Percentiles rank a stretch among this genome's conserved stretches.
Evolutionary conservation across 2,113 vertebrate species (phyloP).

Genomic region (Pelodiscus sinensis): DNA sequence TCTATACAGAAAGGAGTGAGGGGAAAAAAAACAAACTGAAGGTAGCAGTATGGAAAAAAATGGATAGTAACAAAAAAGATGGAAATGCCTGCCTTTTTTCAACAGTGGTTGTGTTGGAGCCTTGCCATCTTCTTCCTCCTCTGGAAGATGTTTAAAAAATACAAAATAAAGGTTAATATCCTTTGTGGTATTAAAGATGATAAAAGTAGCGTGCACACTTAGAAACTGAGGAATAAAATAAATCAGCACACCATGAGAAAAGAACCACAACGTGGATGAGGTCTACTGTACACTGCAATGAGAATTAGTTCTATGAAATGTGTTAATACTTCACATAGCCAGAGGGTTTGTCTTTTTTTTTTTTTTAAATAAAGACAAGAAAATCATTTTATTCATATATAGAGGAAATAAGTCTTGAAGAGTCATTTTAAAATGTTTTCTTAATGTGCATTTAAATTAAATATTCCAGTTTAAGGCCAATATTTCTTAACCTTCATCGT

Average conservation of each 20-base stretch:
- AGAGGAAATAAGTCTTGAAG: background rate
- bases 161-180: slow-evolving; percentile 84
- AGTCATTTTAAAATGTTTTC: background rate
- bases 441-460: background rate
- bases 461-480: background rate
- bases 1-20: background rate
- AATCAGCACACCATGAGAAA: slow-evolving; percentile 43
- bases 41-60: slow-evolving; percentile 67
- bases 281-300: slow-evolving; percentile 14
- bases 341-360: background rate
- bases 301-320: slow-evolving; percentile 32
- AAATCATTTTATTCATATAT: background rate
- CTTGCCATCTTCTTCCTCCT: slow-evolving; percentile 96
- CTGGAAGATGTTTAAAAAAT: slow-evolving; percentile 86
- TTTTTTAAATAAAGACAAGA: background rate
- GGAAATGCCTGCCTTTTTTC: slow-evolving; percentile 98
- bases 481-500: background rate
- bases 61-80: slow-evolving; percentile 77
- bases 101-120: slow-evolving; percentile 94
- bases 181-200: slow-evolving; percentile 69
- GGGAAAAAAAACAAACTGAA: slow-evolving; percentile 33
- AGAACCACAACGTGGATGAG: slow-evolving; percentile 41
- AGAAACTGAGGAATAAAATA: slow-evolving; percentile 57
- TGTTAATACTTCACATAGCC: background rate
- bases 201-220: slow-evolving; percentile 37